phyloP scores from a whole-genome alignment of 2,888 invertebrate genomes.

The Lysandra coridon region DNA sequence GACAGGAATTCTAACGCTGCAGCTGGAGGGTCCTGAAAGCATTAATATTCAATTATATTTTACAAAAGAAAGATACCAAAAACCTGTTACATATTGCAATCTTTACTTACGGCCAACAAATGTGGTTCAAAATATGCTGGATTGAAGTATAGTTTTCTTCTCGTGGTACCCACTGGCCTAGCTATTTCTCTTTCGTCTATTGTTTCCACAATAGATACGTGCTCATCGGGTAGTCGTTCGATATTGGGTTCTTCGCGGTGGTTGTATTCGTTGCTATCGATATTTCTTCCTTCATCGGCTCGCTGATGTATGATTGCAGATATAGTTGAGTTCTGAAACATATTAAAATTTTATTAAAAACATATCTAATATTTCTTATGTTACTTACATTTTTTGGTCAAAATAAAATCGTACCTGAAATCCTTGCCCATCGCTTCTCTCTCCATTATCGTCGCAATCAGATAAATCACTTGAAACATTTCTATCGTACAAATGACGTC shows the following conservation, averaged over 20 bases:
- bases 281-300: constrained; percentile 59
- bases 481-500: constrained; percentile 82
- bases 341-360: background rate
- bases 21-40: constrained; percentile 91
- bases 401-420: constrained; percentile 53
- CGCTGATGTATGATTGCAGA: constrained; percentile 87
- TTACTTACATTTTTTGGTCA: background rate
- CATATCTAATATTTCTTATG: background rate
- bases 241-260: constrained; percentile 80
- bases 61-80: background rate
- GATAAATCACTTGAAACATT: constrained; percentile 78
- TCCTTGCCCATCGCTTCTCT: constrained; percentile 64
- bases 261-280: constrained; percentile 56
- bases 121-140: constrained; percentile 96
- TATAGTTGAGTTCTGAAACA: constrained; percentile 76
- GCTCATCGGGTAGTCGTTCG: constrained; percentile 90
- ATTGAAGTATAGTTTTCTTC: constrained; percentile 92
- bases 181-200: constrained; percentile 86
- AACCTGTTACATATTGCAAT: background rate
- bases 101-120: constrained; percentile 84
- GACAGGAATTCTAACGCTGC: constrained; percentile 93
- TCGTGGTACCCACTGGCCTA: constrained; percentile 84
- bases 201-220: constrained; percentile 92
- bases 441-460: constrained; percentile 82
- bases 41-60: constrained; percentile 34